Conservation (phyloP, 2,888 invertebrate genomes). For the Plemyria rubiginata region DNA sequence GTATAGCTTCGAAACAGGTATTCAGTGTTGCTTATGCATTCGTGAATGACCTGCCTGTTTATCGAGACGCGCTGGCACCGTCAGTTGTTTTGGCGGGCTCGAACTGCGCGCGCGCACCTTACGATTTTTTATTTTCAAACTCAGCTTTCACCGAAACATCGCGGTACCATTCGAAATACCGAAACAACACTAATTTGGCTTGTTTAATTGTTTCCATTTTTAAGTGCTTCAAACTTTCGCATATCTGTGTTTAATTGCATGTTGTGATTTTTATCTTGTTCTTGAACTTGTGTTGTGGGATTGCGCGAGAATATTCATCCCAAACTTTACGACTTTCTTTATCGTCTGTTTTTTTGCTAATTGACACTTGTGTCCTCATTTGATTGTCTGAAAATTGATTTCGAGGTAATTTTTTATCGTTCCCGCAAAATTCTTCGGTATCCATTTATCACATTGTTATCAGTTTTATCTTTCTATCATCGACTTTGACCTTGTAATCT, state of each 20-base stretch:
- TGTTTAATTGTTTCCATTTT: conserved; percentile 39
- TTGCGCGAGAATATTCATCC: conserved; percentile 6
- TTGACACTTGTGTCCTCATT: conserved; percentile 42
- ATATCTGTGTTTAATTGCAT: conserved; percentile 30
- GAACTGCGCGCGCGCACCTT: conserved; percentile 66
- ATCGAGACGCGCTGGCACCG: conserved; percentile 72
- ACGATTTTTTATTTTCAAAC: conserved; percentile 43
- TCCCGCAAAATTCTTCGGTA: conserved; percentile 43
- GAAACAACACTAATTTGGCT: conserved; percentile 42
- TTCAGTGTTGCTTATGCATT: conserved; percentile 43
- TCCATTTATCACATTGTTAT: conserved; percentile 58
- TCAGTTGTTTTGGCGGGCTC: conserved; percentile 78
- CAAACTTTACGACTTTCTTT: conserved; percentile 4
- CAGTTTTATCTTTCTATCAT: conserved; percentile 59
- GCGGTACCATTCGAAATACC: conserved; percentile 39
- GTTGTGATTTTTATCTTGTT: conserved; percentile 32
- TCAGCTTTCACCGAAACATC: conserved; percentile 45
- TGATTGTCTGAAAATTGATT: conserved; percentile 47
- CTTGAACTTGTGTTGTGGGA: conserved; percentile 18
- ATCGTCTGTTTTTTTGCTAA: background rate
- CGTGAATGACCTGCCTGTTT: conserved; percentile 67
- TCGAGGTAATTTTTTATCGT: conserved; percentile 51
- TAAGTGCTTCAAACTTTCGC: conserved; percentile 43
- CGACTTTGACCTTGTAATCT: conserved; percentile 58
- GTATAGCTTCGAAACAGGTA: conserved; percentile 6